phyloP scores from a whole-genome alignment of 2,888 invertebrate genomes.

The Eurytoma adleriae region DNA sequence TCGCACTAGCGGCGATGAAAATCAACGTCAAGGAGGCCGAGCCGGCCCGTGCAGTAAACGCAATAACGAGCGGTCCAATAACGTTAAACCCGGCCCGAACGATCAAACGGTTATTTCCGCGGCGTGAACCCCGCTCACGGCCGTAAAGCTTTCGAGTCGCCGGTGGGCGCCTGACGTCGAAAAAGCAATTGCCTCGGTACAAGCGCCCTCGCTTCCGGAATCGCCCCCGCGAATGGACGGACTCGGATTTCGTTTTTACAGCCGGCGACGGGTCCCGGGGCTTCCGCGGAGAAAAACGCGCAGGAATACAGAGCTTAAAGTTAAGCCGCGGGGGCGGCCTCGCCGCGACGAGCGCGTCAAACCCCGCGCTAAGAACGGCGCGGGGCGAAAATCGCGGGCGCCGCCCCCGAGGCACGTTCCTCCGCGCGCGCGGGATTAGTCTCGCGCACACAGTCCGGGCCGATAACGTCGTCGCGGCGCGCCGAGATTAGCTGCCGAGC shows the following conservation, averaged over 20 bases:
- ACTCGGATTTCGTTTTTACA: neutral
- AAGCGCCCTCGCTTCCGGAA: neutral
- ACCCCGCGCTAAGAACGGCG: neutral
- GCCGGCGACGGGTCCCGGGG: neutral
- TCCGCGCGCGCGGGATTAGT: neutral
- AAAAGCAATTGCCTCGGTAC: neutral
- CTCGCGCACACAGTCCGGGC: neutral
- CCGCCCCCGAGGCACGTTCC: neutral
- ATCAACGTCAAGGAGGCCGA: neutral
- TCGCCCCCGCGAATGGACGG: neutral
- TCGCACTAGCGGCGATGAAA: neutral
- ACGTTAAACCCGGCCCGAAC: too few relatives aligned
- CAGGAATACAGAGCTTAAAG: neutral
- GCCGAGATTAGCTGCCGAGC: neutral
- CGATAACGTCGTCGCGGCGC: conserved; percentile 4
- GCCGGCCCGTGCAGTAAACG: neutral
- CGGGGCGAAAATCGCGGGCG: neutral
- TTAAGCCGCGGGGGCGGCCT: neutral
- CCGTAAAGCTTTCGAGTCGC: too few relatives aligned
- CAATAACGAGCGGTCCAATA: too few relatives aligned
- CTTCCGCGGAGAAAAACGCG: neutral
- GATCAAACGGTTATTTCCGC: too few relatives aligned
- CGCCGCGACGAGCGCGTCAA: neutral
- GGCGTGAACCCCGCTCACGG: too few relatives aligned
- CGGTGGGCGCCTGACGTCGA: too few relatives aligned